Evolutionary conservation across 2,113 vertebrate species (phyloP), one percentile per base, ranked within the genome.

Genomic region (Accipiter virgatus): DNA sequence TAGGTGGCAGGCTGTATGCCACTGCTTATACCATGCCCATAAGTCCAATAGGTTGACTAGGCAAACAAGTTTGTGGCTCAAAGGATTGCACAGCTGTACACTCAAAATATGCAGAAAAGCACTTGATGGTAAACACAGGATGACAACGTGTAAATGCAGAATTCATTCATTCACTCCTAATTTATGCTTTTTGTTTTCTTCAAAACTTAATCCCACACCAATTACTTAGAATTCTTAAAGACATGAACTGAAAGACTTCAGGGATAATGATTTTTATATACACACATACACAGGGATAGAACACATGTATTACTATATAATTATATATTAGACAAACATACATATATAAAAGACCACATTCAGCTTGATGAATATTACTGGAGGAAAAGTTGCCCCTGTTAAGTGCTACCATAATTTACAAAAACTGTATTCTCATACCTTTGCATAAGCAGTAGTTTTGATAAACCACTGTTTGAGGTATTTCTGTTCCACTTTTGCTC

Each of bases 401-500:
- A 72, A 68, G 34, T 29, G 56, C 5, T 43, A 55, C 4, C 32
- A 19, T 7, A 36, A 74, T 27, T 55, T 52, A 17, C 43, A 40
- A 75, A 47, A 20, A 19, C 36, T 34, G 6, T 19, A 70, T 67
- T 97, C 71, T 97, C 97, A 81, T 97, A 99, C 99, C 99, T 99
- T 99, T 84, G 99, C 99, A 83, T 99, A 99, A 40, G 98, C 98
- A 62, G 99, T 99, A 11, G 99, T 99, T 97, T 98, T 99, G 94
- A 99, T 99, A 95, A 99, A 99, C 99, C 99, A 99, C 86, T 99
- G 99, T 78, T 95, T 99, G 96, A 99, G 99, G 85, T 99, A 98
- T 89, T 99, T 99, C 98, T 99, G 99, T 59, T 99, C 99, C 96
- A 99, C 99, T 93, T 98, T 98, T 45, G 99, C 99, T 52, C 99